Evolutionary conservation across 2,113 vertebrate species (phyloP).

Genomic region (Dolichallabes microphthalmus): DNA sequence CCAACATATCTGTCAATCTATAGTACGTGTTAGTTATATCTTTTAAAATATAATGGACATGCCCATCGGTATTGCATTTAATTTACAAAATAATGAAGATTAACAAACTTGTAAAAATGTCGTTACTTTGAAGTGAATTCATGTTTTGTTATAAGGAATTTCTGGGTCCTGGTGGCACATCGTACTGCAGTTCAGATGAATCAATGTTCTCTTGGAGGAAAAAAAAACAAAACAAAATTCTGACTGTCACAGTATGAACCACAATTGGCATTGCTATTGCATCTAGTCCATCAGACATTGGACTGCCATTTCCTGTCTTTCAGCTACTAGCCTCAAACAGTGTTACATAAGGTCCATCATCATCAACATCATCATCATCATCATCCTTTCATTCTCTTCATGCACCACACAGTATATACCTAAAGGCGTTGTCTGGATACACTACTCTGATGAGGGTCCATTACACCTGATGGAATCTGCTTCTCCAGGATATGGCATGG

Average conservation of each 20-base stretch:
- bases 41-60: background rate
- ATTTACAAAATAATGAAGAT: background rate
- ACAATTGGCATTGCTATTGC: background rate
- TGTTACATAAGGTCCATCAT: background rate
- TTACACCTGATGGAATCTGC: slow-evolving; percentile 20
- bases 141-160: background rate
- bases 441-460: slow-evolving; percentile 47
- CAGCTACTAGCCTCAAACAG: background rate
- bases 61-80: background rate
- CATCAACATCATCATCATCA: slow-evolving; percentile 8
- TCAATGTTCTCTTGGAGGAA: background rate
- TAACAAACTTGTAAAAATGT: background rate
- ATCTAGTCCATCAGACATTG: background rate
- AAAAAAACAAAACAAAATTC: background rate
- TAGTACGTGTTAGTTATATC: background rate
- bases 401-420: background rate
- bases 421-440: slow-evolving; percentile 18
- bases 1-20: background rate
- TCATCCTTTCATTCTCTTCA: slow-evolving; percentile 29
- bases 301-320: slow-evolving; percentile 7
- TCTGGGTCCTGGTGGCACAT: background rate
- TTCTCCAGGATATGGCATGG: background rate
- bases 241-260: background rate
- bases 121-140: background rate
- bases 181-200: background rate